phyloP scores from a whole-genome alignment of 2,888 invertebrate genomes.

The Monochamus alternatus region DNA sequence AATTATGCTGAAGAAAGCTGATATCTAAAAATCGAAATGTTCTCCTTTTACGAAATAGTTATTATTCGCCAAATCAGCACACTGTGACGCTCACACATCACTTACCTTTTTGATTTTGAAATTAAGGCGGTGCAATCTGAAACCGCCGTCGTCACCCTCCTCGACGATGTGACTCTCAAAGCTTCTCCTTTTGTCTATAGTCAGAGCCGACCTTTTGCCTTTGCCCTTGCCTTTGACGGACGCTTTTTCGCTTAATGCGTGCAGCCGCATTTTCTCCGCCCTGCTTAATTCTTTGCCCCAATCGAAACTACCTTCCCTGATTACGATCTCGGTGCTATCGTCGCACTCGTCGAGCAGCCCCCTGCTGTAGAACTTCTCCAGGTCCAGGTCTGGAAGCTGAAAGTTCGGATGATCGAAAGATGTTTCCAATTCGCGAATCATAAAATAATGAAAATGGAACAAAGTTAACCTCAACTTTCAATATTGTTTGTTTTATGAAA shows the following conservation, averaged over 20 bases:
- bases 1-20: too few species aligned
- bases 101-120: constrained; percentile 70
- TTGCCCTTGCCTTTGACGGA: constrained; percentile 72
- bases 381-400: constrained; percentile 78
- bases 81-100: neutral
- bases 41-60: too few species aligned
- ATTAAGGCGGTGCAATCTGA: constrained; percentile 68
- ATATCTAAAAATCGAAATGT: too few species aligned
- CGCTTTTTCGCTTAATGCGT: constrained; percentile 55
- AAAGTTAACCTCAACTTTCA: too few species aligned
- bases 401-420: constrained; percentile 48
- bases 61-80: too few species aligned
- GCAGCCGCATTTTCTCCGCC: constrained; percentile 63
- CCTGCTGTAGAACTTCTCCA: constrained; percentile 76
- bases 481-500: too few species aligned
- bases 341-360: constrained; percentile 69
- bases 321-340: constrained; percentile 70
- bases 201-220: constrained; percentile 64
- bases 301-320: constrained; percentile 77
- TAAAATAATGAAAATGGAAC: too few species aligned
- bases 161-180: constrained; percentile 43
- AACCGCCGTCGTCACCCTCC: constrained; percentile 55
- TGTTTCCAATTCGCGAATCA: too few species aligned
- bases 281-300: constrained; percentile 73
- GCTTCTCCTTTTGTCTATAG: constrained; percentile 58